These are phyloP conservation scores for Phalacrocorax pelagicus DNA, from an alignment of 2,113 vertebrate genomes.

Conservation along the genomic window DNA sequence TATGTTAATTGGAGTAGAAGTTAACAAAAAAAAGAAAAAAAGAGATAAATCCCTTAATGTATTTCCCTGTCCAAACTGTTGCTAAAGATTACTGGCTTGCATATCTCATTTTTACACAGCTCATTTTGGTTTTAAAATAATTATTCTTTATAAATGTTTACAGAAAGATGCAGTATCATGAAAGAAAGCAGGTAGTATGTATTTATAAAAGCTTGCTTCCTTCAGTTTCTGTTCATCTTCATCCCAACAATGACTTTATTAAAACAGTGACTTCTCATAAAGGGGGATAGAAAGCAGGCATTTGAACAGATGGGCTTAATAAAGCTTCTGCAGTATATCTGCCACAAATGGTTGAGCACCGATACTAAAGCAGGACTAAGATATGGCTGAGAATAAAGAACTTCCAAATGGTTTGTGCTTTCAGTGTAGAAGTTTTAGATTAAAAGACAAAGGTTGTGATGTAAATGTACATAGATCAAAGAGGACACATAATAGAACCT, in stretches of 20 bases:
- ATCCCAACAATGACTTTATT: neutral
- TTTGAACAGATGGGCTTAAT: constrained; percentile 48
- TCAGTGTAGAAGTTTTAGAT: neutral
- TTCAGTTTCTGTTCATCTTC: neutral
- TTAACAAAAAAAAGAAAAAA: neutral
- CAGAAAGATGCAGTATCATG: neutral
- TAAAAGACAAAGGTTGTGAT: neutral
- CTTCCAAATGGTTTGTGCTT: constrained; percentile 1
- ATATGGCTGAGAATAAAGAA: constrained; percentile 9
- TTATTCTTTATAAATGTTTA: neutral
- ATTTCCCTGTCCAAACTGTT: neutral
- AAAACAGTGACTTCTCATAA: neutral
- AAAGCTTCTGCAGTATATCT: constrained; percentile 12
- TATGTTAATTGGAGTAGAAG: neutral
- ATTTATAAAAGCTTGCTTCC: neutral
- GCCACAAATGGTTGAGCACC: neutral
- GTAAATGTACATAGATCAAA: neutral
- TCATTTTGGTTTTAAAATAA: neutral
- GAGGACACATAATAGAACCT: neutral
- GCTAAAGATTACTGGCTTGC: neutral
- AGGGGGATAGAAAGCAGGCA: neutral
- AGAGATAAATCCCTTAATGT: neutral
- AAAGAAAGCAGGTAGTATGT: neutral
- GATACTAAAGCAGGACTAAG: neutral
- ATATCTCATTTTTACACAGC: neutral